Conservation (phyloP, 2,797 vertebrate genomes). For the Agapornis canus region DNA sequence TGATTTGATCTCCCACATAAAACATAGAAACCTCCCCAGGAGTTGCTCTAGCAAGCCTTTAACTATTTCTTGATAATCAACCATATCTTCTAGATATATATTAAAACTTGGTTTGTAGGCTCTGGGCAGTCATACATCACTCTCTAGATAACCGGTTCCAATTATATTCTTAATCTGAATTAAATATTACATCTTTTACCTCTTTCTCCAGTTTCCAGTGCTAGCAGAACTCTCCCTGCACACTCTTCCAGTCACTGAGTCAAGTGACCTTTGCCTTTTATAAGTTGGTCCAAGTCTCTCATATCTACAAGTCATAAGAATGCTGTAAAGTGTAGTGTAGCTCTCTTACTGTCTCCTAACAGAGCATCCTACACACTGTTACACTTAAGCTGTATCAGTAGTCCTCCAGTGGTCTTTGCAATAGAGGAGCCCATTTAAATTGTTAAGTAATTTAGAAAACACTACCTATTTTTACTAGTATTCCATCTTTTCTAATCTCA, state of each 20-base stretch:
- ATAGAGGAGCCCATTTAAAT: background rate
- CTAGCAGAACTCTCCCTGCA: background rate
- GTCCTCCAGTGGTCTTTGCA: background rate
- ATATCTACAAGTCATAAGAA: background rate
- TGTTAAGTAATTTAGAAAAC: background rate
- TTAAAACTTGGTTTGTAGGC: background rate
- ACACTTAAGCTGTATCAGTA: background rate
- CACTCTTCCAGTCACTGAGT: background rate
- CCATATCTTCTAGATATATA: background rate
- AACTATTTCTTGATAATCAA: background rate
- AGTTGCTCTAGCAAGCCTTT: background rate
- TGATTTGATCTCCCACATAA: background rate
- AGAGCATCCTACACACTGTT: background rate
- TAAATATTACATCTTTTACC: background rate
- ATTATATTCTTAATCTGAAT: background rate
- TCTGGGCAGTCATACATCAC: background rate
- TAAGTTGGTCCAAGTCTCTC: background rate
- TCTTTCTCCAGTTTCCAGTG: background rate
- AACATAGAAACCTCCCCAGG: background rate
- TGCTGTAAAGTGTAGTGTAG: background rate
- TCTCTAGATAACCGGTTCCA: background rate
- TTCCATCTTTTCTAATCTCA: background rate
- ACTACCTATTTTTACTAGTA: background rate
- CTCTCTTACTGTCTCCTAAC: background rate
- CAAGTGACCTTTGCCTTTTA: background rate